A percentile compares a stretch with the other conserved stretches of the same genome.
Evolutionary conservation across 2,888 invertebrate species (phyloP).

Genomic region (Volucella bombylans): DNA sequence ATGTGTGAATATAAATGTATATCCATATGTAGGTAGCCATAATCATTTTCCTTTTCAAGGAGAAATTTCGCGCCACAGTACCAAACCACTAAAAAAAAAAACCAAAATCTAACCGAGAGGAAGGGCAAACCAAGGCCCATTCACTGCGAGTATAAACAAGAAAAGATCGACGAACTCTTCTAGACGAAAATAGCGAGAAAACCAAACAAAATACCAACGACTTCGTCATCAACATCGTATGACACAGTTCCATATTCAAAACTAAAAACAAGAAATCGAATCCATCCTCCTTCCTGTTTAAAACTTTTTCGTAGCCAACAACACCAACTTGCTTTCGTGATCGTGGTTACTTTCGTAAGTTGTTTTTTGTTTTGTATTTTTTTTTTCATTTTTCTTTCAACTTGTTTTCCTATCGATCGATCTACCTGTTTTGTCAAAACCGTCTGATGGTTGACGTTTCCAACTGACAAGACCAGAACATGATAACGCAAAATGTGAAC

Average conservation of each 20-base stretch:
- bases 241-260: constrained; percentile 60
- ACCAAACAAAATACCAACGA: constrained; percentile 14
- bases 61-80: too few relatives aligned
- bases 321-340: not conserved
- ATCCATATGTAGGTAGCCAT: too few relatives aligned
- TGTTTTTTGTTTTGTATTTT: not conserved
- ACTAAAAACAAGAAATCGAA: not conserved
- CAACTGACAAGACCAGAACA: constrained; percentile 2
- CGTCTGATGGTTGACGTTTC: constrained; percentile 24
- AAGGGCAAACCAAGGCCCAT: not conserved
- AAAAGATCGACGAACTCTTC: constrained; percentile 54
- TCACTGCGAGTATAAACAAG: constrained; percentile 35
- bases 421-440: constrained; percentile 4
- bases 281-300: not conserved
- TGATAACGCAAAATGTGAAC: constrained; percentile 7
- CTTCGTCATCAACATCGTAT: constrained; percentile 44
- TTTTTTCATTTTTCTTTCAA: not conserved
- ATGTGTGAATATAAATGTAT: too few relatives aligned
- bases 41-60: too few relatives aligned
- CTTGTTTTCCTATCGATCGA: not conserved
- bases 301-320: not conserved
- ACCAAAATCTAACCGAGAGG: not conserved
- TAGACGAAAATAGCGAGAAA: not conserved
- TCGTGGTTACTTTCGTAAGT: not conserved
- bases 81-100: too few relatives aligned